phyloP scores from a whole-genome alignment of 2,888 invertebrate genomes.

The Nesidiocoris tenuis region DNA sequence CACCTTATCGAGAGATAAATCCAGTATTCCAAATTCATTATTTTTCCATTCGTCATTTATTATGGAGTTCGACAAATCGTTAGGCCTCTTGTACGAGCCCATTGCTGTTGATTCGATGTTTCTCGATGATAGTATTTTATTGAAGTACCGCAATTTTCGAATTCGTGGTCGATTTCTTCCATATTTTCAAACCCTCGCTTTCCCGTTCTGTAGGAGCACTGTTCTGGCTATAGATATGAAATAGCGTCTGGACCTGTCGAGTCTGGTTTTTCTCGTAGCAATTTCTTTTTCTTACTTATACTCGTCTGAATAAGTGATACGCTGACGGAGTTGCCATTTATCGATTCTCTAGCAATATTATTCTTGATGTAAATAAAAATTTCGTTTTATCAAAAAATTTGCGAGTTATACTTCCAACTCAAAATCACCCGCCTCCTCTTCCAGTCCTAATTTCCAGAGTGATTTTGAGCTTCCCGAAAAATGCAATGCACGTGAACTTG shows the following conservation, averaged over 20 bases:
- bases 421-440: too few relatives aligned
- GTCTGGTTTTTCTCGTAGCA: neutral
- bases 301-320: neutral
- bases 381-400: neutral
- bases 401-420: neutral
- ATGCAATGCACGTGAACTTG: too few relatives aligned
- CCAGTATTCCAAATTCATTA: too few relatives aligned
- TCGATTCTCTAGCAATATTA: neutral
- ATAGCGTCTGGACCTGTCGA: neutral
- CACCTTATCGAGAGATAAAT: too few relatives aligned
- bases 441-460: too few relatives aligned
- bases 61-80: too few relatives aligned
- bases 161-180: neutral
- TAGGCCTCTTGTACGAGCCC: too few relatives aligned
- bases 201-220: neutral
- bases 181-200: neutral
- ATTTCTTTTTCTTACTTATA: neutral
- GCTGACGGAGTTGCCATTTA: neutral
- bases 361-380: neutral
- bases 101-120: too few relatives aligned
- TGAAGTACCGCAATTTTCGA: too few relatives aligned
- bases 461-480: too few relatives aligned
- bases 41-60: too few relatives aligned
- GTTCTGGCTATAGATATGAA: neutral
- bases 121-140: too few relatives aligned